These are phyloP conservation scores for Meghimatium bilineatum DNA, from an alignment of 2,888 invertebrate genomes.

Conservation along the genomic window DNA sequence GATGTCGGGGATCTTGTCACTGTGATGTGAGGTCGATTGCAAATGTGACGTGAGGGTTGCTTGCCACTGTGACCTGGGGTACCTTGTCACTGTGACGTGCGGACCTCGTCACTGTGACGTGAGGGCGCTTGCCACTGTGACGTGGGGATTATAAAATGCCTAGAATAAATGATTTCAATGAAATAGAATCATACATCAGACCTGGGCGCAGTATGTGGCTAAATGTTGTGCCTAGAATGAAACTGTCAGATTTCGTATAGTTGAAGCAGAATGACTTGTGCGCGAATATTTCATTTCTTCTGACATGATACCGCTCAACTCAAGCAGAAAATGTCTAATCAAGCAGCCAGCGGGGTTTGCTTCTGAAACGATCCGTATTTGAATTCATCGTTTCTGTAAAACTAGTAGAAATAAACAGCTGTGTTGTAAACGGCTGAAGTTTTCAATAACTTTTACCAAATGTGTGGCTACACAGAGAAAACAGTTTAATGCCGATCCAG, in stretches of 20 bases:
- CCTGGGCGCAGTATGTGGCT: too few relatives aligned
- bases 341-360: not conserved
- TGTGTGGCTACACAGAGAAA: not conserved
- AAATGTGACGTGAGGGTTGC: too few relatives aligned
- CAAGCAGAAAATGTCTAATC: conserved; percentile 5
- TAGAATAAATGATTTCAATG: too few relatives aligned
- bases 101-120: too few relatives aligned
- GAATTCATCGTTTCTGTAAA: not conserved
- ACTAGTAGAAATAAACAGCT: not conserved
- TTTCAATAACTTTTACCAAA: not conserved
- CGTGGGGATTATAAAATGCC: too few relatives aligned
- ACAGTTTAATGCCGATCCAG: not conserved
- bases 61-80: too few relatives aligned
- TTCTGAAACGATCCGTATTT: not conserved
- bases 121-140: too few relatives aligned
- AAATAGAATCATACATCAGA: too few relatives aligned
- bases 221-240: too few relatives aligned
- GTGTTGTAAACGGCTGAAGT: not conserved
- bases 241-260: not conserved
- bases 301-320: not conserved
- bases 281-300: not conserved
- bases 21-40: too few relatives aligned
- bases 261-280: not conserved
- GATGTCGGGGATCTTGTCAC: too few relatives aligned
- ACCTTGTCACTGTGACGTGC: too few relatives aligned